These are phyloP conservation scores for Pelagia noctiluca DNA, from an alignment of 30 jellyfish, hydroid and myxozoan species.

Conservation along the genomic window DNA sequence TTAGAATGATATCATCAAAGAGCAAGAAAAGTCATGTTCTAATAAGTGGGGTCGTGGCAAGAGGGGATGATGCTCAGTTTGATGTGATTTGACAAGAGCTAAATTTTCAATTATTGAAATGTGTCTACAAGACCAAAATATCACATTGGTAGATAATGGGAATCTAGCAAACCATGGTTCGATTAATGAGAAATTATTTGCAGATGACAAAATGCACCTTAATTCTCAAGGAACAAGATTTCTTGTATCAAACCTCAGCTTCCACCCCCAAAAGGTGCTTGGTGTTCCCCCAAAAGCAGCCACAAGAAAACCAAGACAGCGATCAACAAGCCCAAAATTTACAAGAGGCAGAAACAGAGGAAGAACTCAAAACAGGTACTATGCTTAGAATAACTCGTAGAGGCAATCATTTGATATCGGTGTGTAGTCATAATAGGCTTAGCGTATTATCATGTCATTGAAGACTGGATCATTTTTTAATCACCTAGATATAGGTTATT, in stretches of 20 bases:
- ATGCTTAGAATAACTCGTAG: not conserved
- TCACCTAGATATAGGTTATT: not conserved
- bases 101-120: not conserved
- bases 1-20: not conserved
- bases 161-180: not conserved
- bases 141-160: not conserved
- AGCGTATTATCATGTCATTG: not conserved
- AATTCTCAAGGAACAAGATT: not conserved
- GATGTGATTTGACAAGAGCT: not conserved
- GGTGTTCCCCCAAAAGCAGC: too few relatives aligned
- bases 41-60: not conserved
- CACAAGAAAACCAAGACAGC: not conserved
- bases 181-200: not conserved
- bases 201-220: not conserved
- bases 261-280: not conserved
- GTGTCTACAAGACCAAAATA: not conserved
- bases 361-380: not conserved
- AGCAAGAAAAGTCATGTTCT: not conserved
- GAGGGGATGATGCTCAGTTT: not conserved
- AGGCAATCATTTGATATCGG: not conserved
- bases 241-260: not conserved
- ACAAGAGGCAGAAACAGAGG: not conserved
- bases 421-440: not conserved
- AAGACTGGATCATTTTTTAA: not conserved
- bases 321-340: not conserved